Conservation (phyloP, 1,140 invertebrate genomes). For the Drosophila bocqueti region DNA sequence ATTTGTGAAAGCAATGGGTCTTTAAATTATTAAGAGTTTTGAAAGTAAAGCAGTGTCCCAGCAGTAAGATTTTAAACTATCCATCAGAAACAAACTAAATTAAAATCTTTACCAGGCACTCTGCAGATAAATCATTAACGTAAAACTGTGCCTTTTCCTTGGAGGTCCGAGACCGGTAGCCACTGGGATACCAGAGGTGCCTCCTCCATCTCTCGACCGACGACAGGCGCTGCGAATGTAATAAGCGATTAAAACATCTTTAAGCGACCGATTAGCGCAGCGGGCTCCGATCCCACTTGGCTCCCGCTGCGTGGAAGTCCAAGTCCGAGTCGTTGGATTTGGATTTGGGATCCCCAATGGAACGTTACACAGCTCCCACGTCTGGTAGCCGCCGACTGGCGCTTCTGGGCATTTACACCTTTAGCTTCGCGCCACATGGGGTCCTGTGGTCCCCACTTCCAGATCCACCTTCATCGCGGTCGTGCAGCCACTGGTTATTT, state of each 20-base stretch:
- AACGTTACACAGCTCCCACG: conserved; percentile 36
- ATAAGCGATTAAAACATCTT: conserved; percentile 84
- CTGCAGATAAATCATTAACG: not conserved
- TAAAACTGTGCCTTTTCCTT: not conserved
- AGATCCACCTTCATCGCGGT: conserved; percentile 2
- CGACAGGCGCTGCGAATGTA: conserved; percentile 66
- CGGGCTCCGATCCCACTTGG: conserved; percentile 39
- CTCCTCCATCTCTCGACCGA: conserved; percentile 16
- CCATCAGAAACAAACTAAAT: not conserved
- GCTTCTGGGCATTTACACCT: conserved; percentile 77
- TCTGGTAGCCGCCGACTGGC: conserved; percentile 51
- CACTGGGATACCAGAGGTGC: not conserved
- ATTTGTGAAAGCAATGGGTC: conserved; percentile 4
- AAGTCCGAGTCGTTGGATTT: conserved; percentile 19
- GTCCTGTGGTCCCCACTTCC: conserved; percentile 14
- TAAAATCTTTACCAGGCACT: not conserved
- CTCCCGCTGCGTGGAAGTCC: conserved; percentile 43
- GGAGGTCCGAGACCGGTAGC: conserved; percentile 11
- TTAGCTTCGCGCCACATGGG: conserved; percentile 48
- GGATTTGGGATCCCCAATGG: not conserved
- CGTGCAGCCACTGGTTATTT: conserved; percentile 56
- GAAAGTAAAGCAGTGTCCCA: not conserved
- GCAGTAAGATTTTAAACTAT: no score
- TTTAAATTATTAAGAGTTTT: not conserved
- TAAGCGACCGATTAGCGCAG: conserved; percentile 79